phyloP scores from a whole-genome alignment of 2,888 invertebrate species.

The Patella depressa region DNA sequence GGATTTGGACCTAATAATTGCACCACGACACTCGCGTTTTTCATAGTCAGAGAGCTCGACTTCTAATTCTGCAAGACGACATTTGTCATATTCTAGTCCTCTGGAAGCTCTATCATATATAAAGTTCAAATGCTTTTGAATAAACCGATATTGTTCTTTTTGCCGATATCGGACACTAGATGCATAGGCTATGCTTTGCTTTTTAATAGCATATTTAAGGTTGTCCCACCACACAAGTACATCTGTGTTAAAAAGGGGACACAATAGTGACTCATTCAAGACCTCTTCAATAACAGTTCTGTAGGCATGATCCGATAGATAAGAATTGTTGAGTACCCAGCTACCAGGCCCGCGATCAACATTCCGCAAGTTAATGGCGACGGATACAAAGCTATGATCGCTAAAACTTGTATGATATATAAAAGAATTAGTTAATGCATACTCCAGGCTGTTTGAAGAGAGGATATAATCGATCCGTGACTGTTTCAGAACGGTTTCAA shows the following conservation, averaged over 20 bases:
- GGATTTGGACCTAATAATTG: background rate
- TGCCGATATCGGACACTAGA: background rate
- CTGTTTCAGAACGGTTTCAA: background rate
- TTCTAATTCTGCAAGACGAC: background rate
- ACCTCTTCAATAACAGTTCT: background rate
- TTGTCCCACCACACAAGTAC: background rate
- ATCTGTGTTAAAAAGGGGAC: background rate
- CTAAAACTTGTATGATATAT: background rate
- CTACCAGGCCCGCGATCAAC: background rate
- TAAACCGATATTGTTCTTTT: background rate
- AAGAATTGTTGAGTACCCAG: background rate
- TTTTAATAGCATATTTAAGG: background rate
- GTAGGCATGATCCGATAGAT: background rate
- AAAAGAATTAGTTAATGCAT: background rate
- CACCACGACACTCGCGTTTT: background rate
- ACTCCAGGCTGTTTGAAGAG: background rate
- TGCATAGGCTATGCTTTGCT: background rate
- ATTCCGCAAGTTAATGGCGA: background rate
- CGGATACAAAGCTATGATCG: background rate
- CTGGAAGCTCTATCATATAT: background rate
- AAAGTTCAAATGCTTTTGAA: background rate
- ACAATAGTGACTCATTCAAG: background rate
- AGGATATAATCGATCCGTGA: slow-evolving; percentile 1
- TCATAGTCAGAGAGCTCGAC: background rate
- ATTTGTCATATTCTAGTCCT: background rate